phyloP scores from a whole-genome alignment of 2,888 invertebrate species.

The Lymantria monacha region DNA sequence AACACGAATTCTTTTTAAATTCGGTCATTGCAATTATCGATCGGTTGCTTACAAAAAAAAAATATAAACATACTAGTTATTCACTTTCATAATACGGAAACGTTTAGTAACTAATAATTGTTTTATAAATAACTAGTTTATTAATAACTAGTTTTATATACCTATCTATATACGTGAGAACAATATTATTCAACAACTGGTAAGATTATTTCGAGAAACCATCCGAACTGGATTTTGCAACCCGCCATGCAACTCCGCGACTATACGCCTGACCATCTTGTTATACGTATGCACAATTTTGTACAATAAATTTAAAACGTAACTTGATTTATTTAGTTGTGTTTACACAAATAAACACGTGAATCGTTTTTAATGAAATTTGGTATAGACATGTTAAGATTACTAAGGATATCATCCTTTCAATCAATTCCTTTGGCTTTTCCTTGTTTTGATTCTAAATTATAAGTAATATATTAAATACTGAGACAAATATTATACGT shows the following conservation, averaged over 20 bases:
- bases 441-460: no score
- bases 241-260: slow-evolving; percentile 14
- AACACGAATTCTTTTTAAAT: neutral
- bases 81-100: slow-evolving; percentile 12
- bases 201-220: slow-evolving; percentile 31
- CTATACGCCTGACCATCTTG: slow-evolving; percentile 4
- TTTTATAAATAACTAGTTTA: slow-evolving; percentile 21
- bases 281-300: neutral
- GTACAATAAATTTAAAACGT: no score
- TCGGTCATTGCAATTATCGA: neutral
- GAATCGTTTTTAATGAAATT: no score
- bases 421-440: no score
- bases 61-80: slow-evolving; percentile 1
- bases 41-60: neutral
- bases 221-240: slow-evolving; percentile 23
- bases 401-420: no score
- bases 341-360: no score
- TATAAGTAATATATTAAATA: no score
- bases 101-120: slow-evolving; percentile 13
- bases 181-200: slow-evolving; percentile 30
- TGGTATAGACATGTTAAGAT: no score
- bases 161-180: slow-evolving; percentile 33
- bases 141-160: no score
- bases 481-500: no score
- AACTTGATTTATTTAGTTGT: no score